Base-by-base conservation (phyloP, 2,113 vertebrate genomes). In the Petroica traversi region DNA sequence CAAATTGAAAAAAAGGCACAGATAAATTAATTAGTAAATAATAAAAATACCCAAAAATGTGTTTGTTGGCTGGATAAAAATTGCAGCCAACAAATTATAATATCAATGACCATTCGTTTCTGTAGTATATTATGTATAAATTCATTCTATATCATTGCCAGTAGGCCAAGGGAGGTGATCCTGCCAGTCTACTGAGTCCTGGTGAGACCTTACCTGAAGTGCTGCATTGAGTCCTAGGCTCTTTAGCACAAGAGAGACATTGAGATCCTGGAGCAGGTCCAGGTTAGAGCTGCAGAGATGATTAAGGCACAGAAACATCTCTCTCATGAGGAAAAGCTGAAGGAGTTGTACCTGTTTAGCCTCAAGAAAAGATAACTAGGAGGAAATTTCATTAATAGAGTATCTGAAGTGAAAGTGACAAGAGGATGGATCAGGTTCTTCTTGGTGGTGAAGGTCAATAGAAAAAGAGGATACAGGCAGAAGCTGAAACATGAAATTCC, bases 251-350 rank as follows among this genome's bases (percentile, higher is more conserved):
- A 15, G 16, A 31, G 12, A 34, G 16, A 46, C 25, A 18, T 23
- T 29, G 40, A 75, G 17, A 38, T 75, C 29, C 43, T 26, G 29
- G 11, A 52, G 7, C 0, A 0, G 59, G 19, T 67, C 46, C 52
- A 40, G n/a, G 11, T 40, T n/a, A 29, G 19, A n/a, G 20, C 19
- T 67, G 6, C 16, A 52, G 67, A 52, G 19, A 46, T 14, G 5
- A 29, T 14, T 40, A 46, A 40, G 24, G 13, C 34, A 49, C 33
- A 49, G 31, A 51, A 67, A 2, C 38, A 59, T n/a, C 45, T 52
- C 17, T 63, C 26, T n/a, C 28, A 14, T 1, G 3, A 38, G 38
- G 22, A 58, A 23, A 38, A 7, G 33, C 19, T 73, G 45, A 58
- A 43, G 15, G 28, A 81, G 11, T 29, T 59, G 19, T 14, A 19